Conservation (phyloP, 2,888 invertebrate genomes). For the Adela reaumurella region DNA sequence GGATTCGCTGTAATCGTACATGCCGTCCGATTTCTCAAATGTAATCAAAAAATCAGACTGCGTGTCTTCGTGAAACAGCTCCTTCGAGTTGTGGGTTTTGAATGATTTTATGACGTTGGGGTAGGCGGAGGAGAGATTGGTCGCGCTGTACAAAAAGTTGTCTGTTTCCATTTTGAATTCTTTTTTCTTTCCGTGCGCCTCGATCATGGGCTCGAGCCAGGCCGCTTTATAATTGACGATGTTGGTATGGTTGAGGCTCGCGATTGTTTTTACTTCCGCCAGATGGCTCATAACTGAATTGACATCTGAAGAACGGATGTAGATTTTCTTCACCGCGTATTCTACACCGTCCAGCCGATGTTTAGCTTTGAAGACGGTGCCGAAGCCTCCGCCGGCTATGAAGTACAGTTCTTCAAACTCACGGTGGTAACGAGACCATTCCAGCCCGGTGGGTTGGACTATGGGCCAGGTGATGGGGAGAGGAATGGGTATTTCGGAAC, state of each 20-base stretch:
- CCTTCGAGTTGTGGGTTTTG: slow-evolving; percentile 47
- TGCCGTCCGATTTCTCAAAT: slow-evolving; percentile 35
- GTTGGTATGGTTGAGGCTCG: slow-evolving; percentile 73
- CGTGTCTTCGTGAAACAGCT: slow-evolving; percentile 30
- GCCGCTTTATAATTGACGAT: slow-evolving; percentile 82
- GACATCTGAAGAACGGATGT: slow-evolving; percentile 61
- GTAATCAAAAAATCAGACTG: slow-evolving; percentile 41
- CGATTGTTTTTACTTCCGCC: slow-evolving; percentile 76
- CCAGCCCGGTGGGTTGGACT: slow-evolving; percentile 42
- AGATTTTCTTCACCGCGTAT: slow-evolving; percentile 78
- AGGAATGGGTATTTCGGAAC: slow-evolving; percentile 46
- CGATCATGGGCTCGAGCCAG: slow-evolving; percentile 70
- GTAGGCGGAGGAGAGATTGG: slow-evolving; percentile 29
- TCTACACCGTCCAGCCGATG: slow-evolving; percentile 72
- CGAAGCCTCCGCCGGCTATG: slow-evolving; percentile 74
- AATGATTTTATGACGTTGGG: slow-evolving; percentile 41
- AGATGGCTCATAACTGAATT: slow-evolving; percentile 63
- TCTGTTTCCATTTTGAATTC: slow-evolving; percentile 34
- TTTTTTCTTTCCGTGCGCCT: slow-evolving; percentile 33
- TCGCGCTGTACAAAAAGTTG: slow-evolving; percentile 24
- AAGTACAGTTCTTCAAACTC: slow-evolving; percentile 69
- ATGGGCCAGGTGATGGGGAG: slow-evolving; percentile 52
- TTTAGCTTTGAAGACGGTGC: slow-evolving; percentile 69
- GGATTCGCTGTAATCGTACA: slow-evolving; percentile 22
- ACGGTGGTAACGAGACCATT: slow-evolving; percentile 63